Evolutionary conservation across 1,140 invertebrate species (phyloP), one percentile per base, ranked within the genome.

Genomic region (Whitmania pigra): DNA sequence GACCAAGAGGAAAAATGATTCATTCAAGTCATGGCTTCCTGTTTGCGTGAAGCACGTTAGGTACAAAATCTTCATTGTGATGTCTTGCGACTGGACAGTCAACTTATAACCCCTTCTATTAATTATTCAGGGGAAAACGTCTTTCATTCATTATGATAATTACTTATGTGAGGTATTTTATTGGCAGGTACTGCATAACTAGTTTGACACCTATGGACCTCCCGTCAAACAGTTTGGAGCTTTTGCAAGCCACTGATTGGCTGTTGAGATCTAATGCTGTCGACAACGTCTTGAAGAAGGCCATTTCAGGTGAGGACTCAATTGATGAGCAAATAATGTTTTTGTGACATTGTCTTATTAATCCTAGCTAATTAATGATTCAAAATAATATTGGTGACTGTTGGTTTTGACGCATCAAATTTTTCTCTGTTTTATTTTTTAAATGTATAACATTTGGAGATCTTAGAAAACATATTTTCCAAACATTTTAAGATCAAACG

Each of bases 201-300:
- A 74, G 75, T 15, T 63, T 84, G 22, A 76, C 77, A 25, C 75
- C 75, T 40, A 81, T 92, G 60, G 91, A 94, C 82, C 82, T 92
- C 63, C 89, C 90, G 0, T 87, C 86, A 36, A 89, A 92, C 74
- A 88, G 90, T 4, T 82, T 94, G 53, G 89, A 90, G 76, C 87
- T 92, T 67, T 86, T 95, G 49, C 89, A 89, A 75, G 87, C 87
- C 71, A 86, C 96, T 22, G 88, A 94, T 71, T 89, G 93, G 81
- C 90, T 95, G 82, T 87, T 95, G 76, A 81, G 93, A 75, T 86
- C 92, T 63, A 88, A 93, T 79, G 92, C 91, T 76, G 89, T 97
- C 84, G 87, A 87, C 25, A 88, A 88, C 66, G 85, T 95, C 72
- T 89, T 97, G 69, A 89, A 89, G 78, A 89, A 93, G 78, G 88